These are phyloP conservation scores for Peromyscus polionotus DNA, from an alignment of 2,113 vertebrate genomes.

Conservation along the genomic window DNA sequence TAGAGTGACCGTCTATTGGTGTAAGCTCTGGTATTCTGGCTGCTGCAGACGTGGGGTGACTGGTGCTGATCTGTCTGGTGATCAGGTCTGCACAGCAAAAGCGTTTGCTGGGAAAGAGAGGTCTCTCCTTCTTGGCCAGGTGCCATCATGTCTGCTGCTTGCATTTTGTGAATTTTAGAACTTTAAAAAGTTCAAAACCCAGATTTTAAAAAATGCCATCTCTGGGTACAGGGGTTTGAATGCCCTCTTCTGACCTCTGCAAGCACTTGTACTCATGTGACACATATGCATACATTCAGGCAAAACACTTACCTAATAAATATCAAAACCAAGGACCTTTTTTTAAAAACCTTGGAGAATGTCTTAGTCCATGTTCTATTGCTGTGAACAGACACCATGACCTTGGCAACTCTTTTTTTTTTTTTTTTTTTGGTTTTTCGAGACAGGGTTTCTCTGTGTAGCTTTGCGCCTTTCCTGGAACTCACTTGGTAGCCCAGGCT, in stretches of 20 bases:
- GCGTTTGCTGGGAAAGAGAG: background rate
- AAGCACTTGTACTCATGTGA: background rate
- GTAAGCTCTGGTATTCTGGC: background rate
- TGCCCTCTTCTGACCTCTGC: background rate
- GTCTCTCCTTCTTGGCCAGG: background rate
- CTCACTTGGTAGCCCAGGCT: no score
- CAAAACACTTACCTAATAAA: background rate
- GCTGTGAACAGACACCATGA: background rate
- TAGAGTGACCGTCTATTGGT: background rate
- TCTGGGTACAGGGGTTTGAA: background rate
- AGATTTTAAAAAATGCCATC: background rate
- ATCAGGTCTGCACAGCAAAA: background rate
- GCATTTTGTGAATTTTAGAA: constrained; percentile 42
- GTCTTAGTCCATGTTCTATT: background rate
- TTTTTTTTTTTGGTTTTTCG: no score
- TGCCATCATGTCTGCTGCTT: background rate
- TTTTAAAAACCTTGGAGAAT: background rate
- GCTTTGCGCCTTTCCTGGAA: no score
- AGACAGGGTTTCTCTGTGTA: no score
- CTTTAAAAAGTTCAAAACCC: background rate
- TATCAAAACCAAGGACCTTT: background rate
- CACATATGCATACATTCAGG: background rate
- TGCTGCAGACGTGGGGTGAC: background rate
- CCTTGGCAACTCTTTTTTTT: background rate
- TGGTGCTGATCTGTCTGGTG: background rate